Conservation (phyloP, 2,797 vertebrate species). For the Danio kyathit region DNA sequence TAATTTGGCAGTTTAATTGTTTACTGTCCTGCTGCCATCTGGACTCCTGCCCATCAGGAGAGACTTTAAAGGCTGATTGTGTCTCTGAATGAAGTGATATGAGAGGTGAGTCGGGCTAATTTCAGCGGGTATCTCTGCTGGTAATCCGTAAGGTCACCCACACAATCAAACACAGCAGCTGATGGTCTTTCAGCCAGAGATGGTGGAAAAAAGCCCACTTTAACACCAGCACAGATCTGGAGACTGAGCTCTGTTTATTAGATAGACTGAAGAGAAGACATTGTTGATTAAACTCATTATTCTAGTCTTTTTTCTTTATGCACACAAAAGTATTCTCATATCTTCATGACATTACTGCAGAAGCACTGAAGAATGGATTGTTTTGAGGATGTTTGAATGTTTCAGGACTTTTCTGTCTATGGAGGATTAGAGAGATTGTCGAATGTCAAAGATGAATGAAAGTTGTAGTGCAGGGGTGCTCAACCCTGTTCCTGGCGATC, state of each 20-base stretch:
- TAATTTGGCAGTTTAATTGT: conserved; percentile 1
- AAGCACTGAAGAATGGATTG: no score
- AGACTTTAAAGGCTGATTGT: neutral
- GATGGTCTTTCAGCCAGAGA: neutral
- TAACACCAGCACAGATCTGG: neutral
- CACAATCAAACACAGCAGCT: neutral
- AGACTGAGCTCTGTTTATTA: neutral
- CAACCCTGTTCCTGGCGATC: no score
- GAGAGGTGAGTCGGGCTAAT: neutral
- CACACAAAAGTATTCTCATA: no score
- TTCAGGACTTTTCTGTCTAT: no score
- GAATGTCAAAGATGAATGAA: no score
- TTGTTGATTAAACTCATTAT: no score
- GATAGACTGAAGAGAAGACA: no score
- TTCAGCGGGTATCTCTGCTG: neutral
- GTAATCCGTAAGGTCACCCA: neutral
- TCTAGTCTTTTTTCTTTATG: no score
- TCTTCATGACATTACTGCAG: no score
- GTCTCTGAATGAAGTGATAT: neutral
- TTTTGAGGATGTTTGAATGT: no score
- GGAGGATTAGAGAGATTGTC: no score
- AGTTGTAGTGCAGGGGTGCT: no score
- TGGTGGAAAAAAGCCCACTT: neutral
- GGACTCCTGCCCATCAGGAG: neutral
- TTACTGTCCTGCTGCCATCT: neutral